Evolutionary conservation across 2,797 vertebrate genomes (phyloP), one percentile per base, ranked within the genome.

Genomic region (Euthynnus affinis): DNA sequence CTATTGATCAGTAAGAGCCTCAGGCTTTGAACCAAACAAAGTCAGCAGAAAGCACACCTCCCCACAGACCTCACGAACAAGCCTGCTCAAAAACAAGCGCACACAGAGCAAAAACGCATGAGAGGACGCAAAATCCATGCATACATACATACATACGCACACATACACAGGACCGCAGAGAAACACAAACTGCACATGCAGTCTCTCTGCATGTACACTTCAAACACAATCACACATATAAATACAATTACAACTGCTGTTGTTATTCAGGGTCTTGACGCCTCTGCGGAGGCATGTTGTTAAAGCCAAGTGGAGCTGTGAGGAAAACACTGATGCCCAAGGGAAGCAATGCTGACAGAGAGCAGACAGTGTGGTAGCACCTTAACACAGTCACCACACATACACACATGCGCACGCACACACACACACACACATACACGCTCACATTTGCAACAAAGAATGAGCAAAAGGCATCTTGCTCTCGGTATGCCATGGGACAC

Each of bases 1-100:
- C 29, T 90, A 94, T 93, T 90, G 92, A 93, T 94, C 81, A 74
- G 85, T 52, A 42, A 76, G 82, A 78, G 84, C 79, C 83, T 87
- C 72, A 25, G 86, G 87, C 89, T 88, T 84, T 73, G 74, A 84
- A 90, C 75, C 84, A 81, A 78, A 90, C 88, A 80, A 78, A 88
- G 89, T 93, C 93, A 92, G 92, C 92, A 91, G 87, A 93, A 94
- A 86, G 80, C 78, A 37, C 75, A 81, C 88, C 82, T 92, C 88
- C 89, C 88, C 59, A 66, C 77, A 87, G 90, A 89, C 85, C 88
- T 84, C 87, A 90, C 84, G 84, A 92, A 90, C 87, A 82, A 81
- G 84, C 42, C 84, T 74, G 58, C 81, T 86, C 22, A 10, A 67
- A 42, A 89, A 87, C 40, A 71, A 89, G 74, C 81, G 65, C 83